Evolutionary conservation across 1,140 invertebrate species (phyloP).

Genomic region (Triops cancriformis): DNA sequence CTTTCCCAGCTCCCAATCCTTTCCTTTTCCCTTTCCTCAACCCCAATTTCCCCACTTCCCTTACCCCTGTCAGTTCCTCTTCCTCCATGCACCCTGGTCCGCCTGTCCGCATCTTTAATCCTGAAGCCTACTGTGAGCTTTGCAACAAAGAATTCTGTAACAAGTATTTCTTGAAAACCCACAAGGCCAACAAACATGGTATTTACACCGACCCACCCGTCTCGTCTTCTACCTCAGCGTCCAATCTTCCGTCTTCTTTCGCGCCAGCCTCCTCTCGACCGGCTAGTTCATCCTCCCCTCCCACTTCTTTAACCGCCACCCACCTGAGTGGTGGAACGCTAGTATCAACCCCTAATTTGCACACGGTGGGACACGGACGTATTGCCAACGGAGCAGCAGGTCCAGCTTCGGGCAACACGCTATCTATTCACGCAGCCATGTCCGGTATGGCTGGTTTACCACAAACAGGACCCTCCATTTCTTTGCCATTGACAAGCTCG

Average conservation of each 20-base stretch:
- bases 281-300: not conserved
- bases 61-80: conserved; percentile 18
- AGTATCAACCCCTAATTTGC: not conserved
- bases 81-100: conserved; percentile 39
- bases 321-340: conserved; percentile 14
- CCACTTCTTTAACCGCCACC: not conserved
- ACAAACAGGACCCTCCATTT: conserved; percentile 48
- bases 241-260: conserved; percentile 11
- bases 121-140: conserved; percentile 82
- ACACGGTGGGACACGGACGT: not conserved
- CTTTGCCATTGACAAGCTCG: conserved; percentile 28
- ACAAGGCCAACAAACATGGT: conserved; percentile 90
- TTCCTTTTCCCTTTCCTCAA: conserved; percentile 35
- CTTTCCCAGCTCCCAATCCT: conserved; percentile 32
- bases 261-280: not conserved
- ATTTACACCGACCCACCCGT: conserved; percentile 42
- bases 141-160: conserved; percentile 99
- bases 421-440: not conserved
- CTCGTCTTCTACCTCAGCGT: conserved; percentile 9
- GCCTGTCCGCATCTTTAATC: conserved; percentile 78
- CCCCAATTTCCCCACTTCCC: conserved; percentile 41
- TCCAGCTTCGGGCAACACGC: conserved; percentile 6
- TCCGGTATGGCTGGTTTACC: not conserved
- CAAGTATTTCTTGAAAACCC: conserved; percentile 98
- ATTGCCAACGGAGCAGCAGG: not conserved